Base-by-base conservation (phyloP, 2,797 vertebrate genomes). In the Bucorvus abyssinicus region DNA sequence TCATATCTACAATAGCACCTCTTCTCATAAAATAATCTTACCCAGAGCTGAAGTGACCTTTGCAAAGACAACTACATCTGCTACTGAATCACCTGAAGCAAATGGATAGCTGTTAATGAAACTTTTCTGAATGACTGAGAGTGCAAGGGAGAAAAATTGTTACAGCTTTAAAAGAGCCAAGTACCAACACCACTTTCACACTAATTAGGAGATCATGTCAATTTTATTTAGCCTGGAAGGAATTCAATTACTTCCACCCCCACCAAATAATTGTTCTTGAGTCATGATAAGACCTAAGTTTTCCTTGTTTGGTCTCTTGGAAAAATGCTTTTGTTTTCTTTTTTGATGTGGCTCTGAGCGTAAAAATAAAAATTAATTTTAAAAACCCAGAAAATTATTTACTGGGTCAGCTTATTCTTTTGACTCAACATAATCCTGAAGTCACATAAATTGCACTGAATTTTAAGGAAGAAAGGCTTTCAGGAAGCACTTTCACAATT, bases 141-240 rank as follows among this genome's bases (percentile, higher is more conserved):
- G 8, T 9, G 14, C 65, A 26, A 47, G 9, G 20, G 6, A 73
- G 21, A 36, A 68, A 84, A 84, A 8, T 13, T 21, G 52, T 56
- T 70, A 47, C 23, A 34, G 53, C 4, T 17, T 38, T 53, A 4
- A 74, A 22, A 70, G 7, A 64, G 27, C 5, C 18, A 47, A 74
- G 47, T 47, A 71, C 26, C 36, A 91, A 34, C 3, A 26, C 7
- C 13, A 71, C 15, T 50, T 78, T 4, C 29, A 56, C 7, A 16
- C 27, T 30, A 36, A 73, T 17, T 32, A 49, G 30, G 7, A 13
- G 19, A 59, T 59, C 0, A 0, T 34, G 4, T 49, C 38, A 61
- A 49, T 42, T 57, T 45, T 86, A 52, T 26, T 81, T 34, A 40
- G 17, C 16, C 49, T 32, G 21, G 23, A 69, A 32, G 78, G 84